Evolutionary conservation across 1,140 invertebrate species (phyloP).

Genomic region (Aricia agestis): DNA sequence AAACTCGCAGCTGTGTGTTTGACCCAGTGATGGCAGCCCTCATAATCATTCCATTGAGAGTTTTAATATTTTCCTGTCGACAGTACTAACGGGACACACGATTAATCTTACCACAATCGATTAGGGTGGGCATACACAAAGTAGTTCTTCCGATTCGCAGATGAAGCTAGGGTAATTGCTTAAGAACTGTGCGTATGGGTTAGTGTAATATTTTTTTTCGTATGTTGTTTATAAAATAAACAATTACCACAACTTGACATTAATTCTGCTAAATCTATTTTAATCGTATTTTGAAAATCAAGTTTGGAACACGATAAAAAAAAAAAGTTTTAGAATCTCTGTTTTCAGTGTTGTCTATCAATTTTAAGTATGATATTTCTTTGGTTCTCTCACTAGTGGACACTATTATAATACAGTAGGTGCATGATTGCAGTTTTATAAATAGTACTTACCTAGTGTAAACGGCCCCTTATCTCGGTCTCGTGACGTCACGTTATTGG

Average conservation of each 20-base stretch:
- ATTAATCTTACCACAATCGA: conserved; percentile 35
- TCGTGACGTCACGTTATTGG: conserved; percentile 36
- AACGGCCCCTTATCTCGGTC: background rate
- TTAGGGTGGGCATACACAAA: conserved; percentile 12
- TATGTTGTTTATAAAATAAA: no score
- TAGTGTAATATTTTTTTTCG: no score
- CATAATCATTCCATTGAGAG: conserved; percentile 26
- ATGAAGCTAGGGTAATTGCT: background rate
- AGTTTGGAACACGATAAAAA: no score
- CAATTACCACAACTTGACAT: no score
- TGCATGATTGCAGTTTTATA: background rate
- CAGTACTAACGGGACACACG: conserved; percentile 29
- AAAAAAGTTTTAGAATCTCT: no score
- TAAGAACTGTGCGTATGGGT: no score
- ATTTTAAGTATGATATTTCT: no score
- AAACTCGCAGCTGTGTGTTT: background rate
- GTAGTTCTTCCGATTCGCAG: background rate
- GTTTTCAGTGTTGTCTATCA: no score
- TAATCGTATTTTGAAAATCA: no score
- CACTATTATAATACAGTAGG: no score
- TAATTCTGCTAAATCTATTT: no score
- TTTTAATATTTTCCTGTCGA: conserved; percentile 25
- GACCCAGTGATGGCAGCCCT: conserved; percentile 11
- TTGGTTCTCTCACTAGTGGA: no score
- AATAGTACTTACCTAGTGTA: background rate